A percentile compares a stretch with the other conserved stretches of the same genome.
Evolutionary conservation across 2,113 vertebrate species (phyloP).

Genomic region (Meriones unguiculatus): DNA sequence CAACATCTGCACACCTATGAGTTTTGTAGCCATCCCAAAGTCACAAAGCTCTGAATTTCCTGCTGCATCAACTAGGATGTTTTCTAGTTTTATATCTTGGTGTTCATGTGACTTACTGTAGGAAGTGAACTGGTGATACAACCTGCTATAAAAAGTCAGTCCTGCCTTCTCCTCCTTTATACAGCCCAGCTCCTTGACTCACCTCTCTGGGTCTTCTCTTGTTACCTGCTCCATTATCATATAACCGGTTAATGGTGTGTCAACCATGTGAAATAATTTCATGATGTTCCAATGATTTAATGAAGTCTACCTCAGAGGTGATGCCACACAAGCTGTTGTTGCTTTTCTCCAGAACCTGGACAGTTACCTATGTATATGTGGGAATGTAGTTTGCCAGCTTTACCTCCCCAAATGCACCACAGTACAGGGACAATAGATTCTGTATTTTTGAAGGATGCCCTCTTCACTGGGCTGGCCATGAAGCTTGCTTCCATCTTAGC

Average conservation of each 20-base stretch:
- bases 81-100: background rate
- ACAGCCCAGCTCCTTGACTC: background rate
- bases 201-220: background rate
- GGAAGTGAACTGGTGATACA: background rate
- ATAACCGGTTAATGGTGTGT: background rate
- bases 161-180: background rate
- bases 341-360: background rate
- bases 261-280: background rate
- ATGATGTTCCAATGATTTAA: background rate
- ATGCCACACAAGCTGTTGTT: background rate
- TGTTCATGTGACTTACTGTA: background rate
- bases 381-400: background rate
- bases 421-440: background rate
- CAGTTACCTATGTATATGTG: background rate
- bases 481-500: background rate
- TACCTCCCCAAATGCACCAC: background rate
- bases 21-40: background rate
- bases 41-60: background rate
- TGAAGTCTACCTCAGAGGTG: background rate
- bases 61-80: background rate
- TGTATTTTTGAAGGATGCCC: background rate
- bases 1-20: background rate
- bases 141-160: background rate
- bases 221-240: background rate
- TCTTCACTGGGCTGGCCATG: background rate